Conservation (phyloP, 2,113 vertebrate genomes). For the Irena cyanogastra region DNA sequence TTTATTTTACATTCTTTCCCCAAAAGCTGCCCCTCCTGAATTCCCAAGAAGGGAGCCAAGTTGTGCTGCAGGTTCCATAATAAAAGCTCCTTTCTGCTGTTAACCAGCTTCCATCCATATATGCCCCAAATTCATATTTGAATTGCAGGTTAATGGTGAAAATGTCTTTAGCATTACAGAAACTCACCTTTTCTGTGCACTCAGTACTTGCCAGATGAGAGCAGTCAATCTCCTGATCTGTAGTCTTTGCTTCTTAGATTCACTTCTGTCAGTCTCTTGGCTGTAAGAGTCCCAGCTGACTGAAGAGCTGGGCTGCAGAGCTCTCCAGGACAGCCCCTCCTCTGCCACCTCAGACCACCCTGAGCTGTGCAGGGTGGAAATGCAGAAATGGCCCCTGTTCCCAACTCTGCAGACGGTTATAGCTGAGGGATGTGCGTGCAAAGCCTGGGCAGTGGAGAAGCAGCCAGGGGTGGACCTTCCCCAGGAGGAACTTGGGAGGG, state of each 20-base stretch:
- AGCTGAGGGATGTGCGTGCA: background rate
- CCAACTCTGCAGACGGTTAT: background rate
- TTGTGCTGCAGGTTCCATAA: background rate
- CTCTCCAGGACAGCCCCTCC: background rate
- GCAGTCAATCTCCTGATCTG: background rate
- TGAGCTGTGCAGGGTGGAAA: background rate
- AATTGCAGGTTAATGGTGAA: slow-evolving; percentile 2
- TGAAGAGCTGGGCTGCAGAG: background rate
- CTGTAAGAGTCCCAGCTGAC: background rate
- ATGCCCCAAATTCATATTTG: background rate
- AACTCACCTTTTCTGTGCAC: background rate
- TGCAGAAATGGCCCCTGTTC: background rate
- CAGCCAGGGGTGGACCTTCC: background rate
- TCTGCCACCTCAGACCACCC: background rate
- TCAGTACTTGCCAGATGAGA: background rate
- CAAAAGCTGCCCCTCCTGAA: background rate
- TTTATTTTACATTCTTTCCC: background rate
- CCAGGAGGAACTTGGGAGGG: background rate
- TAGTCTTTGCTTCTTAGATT: slow-evolving; percentile 1
- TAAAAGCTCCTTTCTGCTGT: slow-evolving; percentile 14
- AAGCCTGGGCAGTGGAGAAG: background rate
- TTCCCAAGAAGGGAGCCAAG: background rate
- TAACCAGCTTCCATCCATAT: background rate
- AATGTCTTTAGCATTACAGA: background rate
- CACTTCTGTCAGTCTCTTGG: background rate